Evolutionary conservation across 2,797 vertebrate species (phyloP).

Genomic region (Strix occidentalis): DNA sequence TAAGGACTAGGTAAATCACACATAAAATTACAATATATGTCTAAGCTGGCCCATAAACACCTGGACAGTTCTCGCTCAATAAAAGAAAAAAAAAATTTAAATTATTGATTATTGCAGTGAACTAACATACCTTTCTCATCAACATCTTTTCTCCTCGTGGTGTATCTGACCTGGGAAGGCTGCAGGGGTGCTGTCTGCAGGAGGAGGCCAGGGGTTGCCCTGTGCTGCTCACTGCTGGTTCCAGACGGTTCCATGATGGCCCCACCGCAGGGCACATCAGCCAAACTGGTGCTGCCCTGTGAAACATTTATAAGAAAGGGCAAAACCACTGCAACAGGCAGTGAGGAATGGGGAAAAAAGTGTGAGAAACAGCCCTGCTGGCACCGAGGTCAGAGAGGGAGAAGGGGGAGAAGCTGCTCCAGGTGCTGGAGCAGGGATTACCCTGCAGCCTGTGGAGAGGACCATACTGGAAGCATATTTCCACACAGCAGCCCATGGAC

Average conservation of each 20-base stretch:
- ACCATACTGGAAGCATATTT: background rate
- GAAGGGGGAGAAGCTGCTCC: background rate
- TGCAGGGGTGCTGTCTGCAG: background rate
- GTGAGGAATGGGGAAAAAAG: background rate
- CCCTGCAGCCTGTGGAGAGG: background rate
- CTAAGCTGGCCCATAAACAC: background rate
- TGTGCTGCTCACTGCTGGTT: too few relatives aligned
- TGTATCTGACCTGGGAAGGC: background rate
- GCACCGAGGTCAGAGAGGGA: background rate
- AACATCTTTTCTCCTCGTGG: background rate
- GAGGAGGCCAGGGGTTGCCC: background rate
- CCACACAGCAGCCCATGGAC: too few relatives aligned
- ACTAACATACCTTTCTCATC: background rate
- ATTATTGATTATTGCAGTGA: background rate
- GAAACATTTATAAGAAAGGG: background rate
- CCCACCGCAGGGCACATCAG: background rate
- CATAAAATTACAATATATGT: background rate
- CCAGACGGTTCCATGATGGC: background rate
- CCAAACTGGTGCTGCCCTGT: background rate
- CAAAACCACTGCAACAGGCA: background rate
- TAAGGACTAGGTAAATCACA: background rate
- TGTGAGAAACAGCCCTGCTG: background rate
- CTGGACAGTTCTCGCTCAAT: background rate
- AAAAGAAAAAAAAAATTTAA: background rate
- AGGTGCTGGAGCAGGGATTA: fast-evolving